Evolutionary conservation across 2,888 invertebrate species (phyloP).

Genomic region (Dascillus cervinus): DNA sequence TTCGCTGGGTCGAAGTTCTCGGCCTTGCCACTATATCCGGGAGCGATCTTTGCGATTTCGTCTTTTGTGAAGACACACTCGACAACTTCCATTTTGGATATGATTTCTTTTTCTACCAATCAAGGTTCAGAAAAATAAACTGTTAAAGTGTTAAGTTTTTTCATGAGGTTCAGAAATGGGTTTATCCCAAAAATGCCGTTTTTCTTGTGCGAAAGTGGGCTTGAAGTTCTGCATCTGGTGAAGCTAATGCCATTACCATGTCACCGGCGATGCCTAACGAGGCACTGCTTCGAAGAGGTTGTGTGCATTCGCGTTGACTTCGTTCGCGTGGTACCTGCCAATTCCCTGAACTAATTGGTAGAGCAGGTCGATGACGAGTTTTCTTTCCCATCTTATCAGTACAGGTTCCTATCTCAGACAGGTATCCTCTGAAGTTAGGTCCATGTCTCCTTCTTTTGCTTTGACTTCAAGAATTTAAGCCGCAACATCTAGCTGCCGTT

Average conservation of each 20-base stretch:
- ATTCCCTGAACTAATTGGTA: slow-evolving; percentile 24
- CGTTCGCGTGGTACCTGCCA: slow-evolving; percentile 27
- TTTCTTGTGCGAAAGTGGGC: slow-evolving; percentile 25
- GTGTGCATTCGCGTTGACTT: slow-evolving; percentile 22
- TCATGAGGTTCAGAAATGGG: too few species aligned
- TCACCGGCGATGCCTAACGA: slow-evolving; percentile 30
- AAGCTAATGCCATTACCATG: slow-evolving; percentile 30
- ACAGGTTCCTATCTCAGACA: slow-evolving; percentile 21
- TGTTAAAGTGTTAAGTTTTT: too few species aligned
- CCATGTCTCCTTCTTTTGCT: slow-evolving; percentile 21
- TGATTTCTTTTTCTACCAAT: too few species aligned
- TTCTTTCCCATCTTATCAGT: slow-evolving; percentile 28
- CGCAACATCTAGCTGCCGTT: slow-evolving; percentile 24
- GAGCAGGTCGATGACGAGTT: slow-evolving; percentile 19
- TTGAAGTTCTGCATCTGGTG: slow-evolving; percentile 20
- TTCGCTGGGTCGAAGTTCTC: too few species aligned
- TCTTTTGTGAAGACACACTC: too few species aligned
- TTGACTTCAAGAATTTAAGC: slow-evolving; percentile 21
- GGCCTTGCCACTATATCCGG: too few species aligned
- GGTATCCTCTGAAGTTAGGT: slow-evolving; percentile 22
- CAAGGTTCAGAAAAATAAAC: too few species aligned
- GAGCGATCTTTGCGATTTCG: too few species aligned
- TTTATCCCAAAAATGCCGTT: too few species aligned
- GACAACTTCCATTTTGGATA: too few species aligned
- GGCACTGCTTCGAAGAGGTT: slow-evolving; percentile 30